Evolutionary conservation across 2,113 vertebrate species (phyloP).

Genomic region (Oryzias woworae): DNA sequence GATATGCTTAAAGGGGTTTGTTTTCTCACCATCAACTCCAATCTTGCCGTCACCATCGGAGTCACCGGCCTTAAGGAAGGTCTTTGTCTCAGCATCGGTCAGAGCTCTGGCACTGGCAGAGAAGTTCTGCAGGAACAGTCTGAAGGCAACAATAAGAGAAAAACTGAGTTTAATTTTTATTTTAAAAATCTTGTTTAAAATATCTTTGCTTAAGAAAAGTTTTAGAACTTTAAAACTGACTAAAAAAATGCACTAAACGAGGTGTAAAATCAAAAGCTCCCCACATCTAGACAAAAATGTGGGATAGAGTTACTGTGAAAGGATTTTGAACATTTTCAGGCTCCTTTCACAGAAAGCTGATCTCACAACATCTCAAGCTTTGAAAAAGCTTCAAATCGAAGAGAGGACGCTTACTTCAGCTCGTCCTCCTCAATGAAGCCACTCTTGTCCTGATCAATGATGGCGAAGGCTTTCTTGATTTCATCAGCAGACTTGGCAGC

Average conservation of each 20-base stretch:
- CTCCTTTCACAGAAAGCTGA: constrained; percentile 34
- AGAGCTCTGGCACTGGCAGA: constrained; percentile 71
- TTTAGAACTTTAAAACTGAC: neutral
- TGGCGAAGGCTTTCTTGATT: constrained; percentile 78
- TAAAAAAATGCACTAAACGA: neutral
- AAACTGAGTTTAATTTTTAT: neutral
- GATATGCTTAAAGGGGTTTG: neutral
- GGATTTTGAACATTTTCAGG: constrained; percentile 14
- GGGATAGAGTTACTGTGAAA: constrained; percentile 3
- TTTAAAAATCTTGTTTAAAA: neutral
- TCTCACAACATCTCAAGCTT: constrained; percentile 4
- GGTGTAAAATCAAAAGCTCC: neutral
- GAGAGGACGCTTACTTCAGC: constrained; percentile 75
- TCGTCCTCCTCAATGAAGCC: constrained; percentile 86
- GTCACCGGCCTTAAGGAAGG: constrained; percentile 78
- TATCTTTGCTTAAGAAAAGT: neutral
- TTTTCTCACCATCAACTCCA: constrained; percentile 77
- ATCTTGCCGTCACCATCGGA: constrained; percentile 82
- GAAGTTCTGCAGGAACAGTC: constrained; percentile 83
- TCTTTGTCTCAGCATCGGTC: constrained; percentile 78
- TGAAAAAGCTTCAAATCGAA: constrained; percentile 18
- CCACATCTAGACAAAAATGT: neutral
- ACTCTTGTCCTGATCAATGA: constrained; percentile 87
- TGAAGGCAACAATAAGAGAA: constrained; percentile 29
- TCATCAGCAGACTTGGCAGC: constrained; percentile 73